Evolutionary conservation across 2,888 invertebrate species (phyloP).

Genomic region (Nomada ruficornis): DNA sequence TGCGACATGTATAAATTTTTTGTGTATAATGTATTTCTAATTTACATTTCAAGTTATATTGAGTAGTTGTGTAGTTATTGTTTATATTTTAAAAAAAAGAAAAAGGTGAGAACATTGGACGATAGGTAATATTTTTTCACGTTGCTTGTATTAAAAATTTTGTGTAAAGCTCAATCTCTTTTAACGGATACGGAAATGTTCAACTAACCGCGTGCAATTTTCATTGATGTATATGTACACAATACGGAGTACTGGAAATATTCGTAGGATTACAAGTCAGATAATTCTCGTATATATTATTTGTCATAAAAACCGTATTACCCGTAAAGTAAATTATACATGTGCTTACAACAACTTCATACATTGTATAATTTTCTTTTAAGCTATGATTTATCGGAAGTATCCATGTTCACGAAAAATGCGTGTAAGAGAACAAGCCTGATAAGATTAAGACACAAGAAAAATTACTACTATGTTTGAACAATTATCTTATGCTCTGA

Average conservation of each 20-base stretch:
- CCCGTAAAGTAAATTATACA: constrained; percentile 38
- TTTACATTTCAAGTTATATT: constrained; percentile 31
- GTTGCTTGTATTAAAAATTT: constrained; percentile 34
- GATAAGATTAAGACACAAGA: constrained; percentile 36
- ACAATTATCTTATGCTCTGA: background rate
- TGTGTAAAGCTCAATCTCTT: constrained; percentile 42
- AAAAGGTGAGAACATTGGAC: background rate
- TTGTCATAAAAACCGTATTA: constrained; percentile 24
- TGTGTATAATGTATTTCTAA: constrained; percentile 44
- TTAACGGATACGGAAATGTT: constrained; percentile 5
- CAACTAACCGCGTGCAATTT: constrained; percentile 50
- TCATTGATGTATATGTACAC: constrained; percentile 33
- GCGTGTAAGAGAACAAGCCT: constrained; percentile 27
- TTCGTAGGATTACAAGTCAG: constrained; percentile 30
- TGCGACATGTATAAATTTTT: constrained; percentile 30
- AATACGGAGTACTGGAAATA: constrained; percentile 17
- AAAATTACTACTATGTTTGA: constrained; percentile 1
- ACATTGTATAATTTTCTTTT: constrained; percentile 21
- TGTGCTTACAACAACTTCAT: constrained; percentile 17
- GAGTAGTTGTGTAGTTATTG: constrained; percentile 10
- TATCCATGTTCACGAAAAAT: constrained; percentile 22
- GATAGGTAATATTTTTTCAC: constrained; percentile 33
- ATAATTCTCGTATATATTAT: constrained; percentile 22
- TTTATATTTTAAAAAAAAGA: constrained; percentile 15
- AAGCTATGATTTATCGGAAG: constrained; percentile 13